Evolutionary conservation across 2,797 vertebrate species (phyloP), one percentile per base, ranked within the genome.

Genomic region (Hafferia zeledoni): DNA sequence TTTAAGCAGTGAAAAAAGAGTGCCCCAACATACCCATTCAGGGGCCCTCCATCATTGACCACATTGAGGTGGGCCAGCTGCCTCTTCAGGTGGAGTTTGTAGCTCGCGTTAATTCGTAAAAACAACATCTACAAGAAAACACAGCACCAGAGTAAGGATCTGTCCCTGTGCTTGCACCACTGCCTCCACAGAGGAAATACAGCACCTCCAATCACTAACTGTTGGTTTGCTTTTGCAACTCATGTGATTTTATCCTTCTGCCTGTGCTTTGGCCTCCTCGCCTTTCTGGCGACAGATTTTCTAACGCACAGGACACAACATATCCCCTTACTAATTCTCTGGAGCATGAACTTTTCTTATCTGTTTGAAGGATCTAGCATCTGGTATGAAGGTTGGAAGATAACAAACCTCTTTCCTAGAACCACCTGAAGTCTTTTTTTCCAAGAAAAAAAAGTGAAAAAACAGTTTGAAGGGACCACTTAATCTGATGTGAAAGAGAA

Each of bases 81-180:
- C 95, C 98, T 98, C 98, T 99, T 99, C 96, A 99, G 98, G 96
- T 99, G 99, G 87, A 99, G 97, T 96, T 99, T 99, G 95, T 99
- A 99, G 96, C 99, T 98, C 85, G 98, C 97, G 5, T 99, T 99
- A 76, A 99, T 99, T 97, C 98, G 98, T 93, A 99, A 97, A 89
- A 99, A 99, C 97, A 99, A 88, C 98, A 98, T 98, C 99, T 99
- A 96, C 13, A 90, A 95, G 83, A 91, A 82, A 86, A 1, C 69
- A 87, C 15, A 95, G 65, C 43, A 72, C 6, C 68, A 65, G 46
- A 41, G 41, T 97, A 10, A 95, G 52, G 44, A 90, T 14, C 44
- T 33, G 19, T 16, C 31, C 64, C 56, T 1, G 0, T 2, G 37
- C 35, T 61, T 23, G 17, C 44, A 30, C 9, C 9, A 1, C 44